A percentile compares a stretch with the other conserved stretches of the same genome.
phyloP scores from a whole-genome alignment of 2,888 invertebrate species.

The Rambutsinella grinnellia region DNA sequence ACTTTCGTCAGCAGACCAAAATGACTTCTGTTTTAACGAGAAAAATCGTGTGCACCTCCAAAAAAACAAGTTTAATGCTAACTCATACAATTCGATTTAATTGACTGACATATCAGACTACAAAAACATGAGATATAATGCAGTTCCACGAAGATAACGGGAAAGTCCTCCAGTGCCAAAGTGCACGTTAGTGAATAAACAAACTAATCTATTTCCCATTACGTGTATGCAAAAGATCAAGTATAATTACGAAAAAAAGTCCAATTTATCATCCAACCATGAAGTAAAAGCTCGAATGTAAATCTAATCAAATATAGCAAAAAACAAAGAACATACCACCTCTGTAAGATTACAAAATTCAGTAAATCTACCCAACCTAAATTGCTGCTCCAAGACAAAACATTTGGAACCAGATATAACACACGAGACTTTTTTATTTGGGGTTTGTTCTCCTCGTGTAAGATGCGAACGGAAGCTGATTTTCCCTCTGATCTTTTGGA shows the following conservation, averaged over 20 bases:
- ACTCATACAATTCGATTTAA: slow-evolving; percentile 21
- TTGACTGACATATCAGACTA: slow-evolving; percentile 39
- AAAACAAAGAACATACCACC: no score
- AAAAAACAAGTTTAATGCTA: neutral
- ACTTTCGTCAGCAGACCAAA: neutral
- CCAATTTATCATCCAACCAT: slow-evolving; percentile 44
- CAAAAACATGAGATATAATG: neutral
- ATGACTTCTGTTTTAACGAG: neutral
- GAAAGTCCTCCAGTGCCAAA: no score
- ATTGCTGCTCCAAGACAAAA: no score
- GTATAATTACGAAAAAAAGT: slow-evolving; percentile 28
- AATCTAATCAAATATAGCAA: no score
- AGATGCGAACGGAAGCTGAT: slow-evolving; percentile 53
- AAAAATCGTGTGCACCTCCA: no score
- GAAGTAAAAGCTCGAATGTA: no score
- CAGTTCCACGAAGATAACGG: no score
- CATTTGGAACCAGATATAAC: no score
- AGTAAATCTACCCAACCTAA: no score
- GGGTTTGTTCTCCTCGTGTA: slow-evolving; percentile 6
- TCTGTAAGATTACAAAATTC: no score
- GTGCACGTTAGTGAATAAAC: slow-evolving; percentile 41
- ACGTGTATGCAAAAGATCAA: no score
- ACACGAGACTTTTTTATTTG: no score
- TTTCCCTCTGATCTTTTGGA: slow-evolving; percentile 36
- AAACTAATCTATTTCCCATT: slow-evolving; percentile 28